Percentiles rank a stretch among this genome's conserved stretches.
These are phyloP conservation scores for Tetragnatha versicolor DNA, from an alignment of 1,140 invertebrate species.

Conservation along the genomic window DNA sequence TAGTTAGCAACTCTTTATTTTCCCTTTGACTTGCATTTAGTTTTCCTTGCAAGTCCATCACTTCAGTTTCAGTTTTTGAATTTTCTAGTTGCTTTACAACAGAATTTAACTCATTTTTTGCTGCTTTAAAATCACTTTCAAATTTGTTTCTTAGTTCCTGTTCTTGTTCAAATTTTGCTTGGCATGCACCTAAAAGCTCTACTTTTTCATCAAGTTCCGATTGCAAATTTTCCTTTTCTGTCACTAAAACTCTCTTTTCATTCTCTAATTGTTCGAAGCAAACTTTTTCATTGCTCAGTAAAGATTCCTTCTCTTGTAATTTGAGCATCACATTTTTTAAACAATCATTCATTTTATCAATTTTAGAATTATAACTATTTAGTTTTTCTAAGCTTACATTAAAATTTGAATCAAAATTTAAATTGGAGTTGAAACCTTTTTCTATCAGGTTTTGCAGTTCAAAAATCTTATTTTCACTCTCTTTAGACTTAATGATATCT, in stretches of 20 bases:
- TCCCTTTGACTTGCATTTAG: too few species aligned
- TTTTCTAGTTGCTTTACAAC: neutral
- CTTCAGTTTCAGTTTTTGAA: neutral
- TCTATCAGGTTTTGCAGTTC: neutral
- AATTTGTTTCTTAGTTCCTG: too few species aligned
- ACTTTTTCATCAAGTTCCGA: neutral
- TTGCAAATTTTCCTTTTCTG: neutral
- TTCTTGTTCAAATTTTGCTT: too few species aligned
- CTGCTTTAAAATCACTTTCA: neutral
- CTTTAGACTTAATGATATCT: neutral
- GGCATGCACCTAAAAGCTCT: too few species aligned
- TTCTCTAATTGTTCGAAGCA: neutral
- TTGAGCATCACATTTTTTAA: neutral
- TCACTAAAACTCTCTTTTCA: neutral
- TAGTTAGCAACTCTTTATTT: too few species aligned
- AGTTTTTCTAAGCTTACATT: neutral
- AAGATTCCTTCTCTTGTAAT: slow-evolving; percentile 23
- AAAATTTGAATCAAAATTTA: neutral
- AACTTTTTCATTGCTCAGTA: neutral
- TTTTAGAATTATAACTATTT: neutral
- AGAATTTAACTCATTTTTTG: neutral
- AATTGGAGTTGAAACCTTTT: neutral
- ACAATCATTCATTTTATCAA: slow-evolving; percentile 1
- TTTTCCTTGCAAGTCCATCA: too few species aligned
- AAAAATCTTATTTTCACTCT: neutral